Evolutionary conservation across 2,797 vertebrate species (phyloP).

Genomic region (Corythornis leucogaster): DNA sequence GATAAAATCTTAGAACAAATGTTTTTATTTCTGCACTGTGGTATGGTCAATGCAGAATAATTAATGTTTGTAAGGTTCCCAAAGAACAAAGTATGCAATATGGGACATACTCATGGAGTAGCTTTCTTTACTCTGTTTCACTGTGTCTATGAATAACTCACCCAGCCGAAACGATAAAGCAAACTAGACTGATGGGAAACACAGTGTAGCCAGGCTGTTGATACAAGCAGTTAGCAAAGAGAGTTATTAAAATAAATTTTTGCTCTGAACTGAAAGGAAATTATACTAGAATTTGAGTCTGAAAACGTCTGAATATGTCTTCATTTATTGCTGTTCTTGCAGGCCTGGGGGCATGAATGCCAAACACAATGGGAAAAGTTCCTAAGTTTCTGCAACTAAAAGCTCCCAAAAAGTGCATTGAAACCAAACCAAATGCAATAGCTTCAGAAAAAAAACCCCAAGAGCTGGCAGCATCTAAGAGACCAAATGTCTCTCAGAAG

Average conservation of each 20-base stretch:
- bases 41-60: not conserved
- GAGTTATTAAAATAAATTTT: slow-evolving; percentile 14
- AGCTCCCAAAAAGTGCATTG: slow-evolving; percentile 9
- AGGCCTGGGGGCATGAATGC: slow-evolving; percentile 8
- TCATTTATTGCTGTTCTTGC: slow-evolving; percentile 30
- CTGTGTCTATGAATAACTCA: not conserved
- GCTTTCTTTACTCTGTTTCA: not conserved
- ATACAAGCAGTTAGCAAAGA: not conserved
- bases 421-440: slow-evolving; percentile 29
- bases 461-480: not conserved
- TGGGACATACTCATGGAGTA: not conserved
- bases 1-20: slow-evolving; percentile 8
- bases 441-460: slow-evolving; percentile 1
- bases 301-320: slow-evolving; percentile 11
- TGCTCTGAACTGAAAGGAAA: not conserved
- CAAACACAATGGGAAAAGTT: slow-evolving; percentile 26
- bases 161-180: not conserved
- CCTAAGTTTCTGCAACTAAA: slow-evolving; percentile 38
- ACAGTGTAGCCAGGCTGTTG: not conserved
- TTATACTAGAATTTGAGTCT: slow-evolving; percentile 2
- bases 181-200: not conserved
- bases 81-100: not conserved
- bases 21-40: slow-evolving; percentile 11
- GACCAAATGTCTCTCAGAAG: not conserved
- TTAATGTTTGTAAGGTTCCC: not conserved